phyloP scores from a whole-genome alignment of 2,888 invertebrate species.

The Calliscelio sp. region DNA sequence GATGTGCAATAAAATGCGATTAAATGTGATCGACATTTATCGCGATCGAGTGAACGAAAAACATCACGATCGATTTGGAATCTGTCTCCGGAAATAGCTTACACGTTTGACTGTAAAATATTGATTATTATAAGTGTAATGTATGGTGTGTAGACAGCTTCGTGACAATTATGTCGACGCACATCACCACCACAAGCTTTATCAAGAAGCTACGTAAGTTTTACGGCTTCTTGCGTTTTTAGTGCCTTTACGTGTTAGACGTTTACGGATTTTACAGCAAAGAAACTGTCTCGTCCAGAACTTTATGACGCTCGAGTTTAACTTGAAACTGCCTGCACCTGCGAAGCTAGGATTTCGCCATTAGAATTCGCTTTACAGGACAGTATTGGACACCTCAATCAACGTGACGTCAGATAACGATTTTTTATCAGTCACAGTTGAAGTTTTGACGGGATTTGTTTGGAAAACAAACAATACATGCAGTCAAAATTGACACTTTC shows the following conservation, averaged over 20 bases:
- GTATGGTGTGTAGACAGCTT: conserved; percentile 19
- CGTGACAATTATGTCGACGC: conserved; percentile 63
- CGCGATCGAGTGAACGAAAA: too few species aligned
- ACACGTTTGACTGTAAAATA: conserved; percentile 32
- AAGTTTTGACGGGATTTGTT: too few species aligned
- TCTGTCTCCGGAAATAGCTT: not conserved
- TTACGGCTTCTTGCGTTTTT: conserved; percentile 69
- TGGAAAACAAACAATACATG: too few species aligned
- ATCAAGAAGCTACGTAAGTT: conserved; percentile 62
- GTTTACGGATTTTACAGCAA: conserved; percentile 48
- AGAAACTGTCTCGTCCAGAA: conserved; percentile 52
- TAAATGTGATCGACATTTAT: too few species aligned
- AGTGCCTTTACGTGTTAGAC: conserved; percentile 64
- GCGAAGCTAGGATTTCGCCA: conserved; percentile 43
- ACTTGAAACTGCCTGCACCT: conserved; percentile 43
- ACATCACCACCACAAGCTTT: conserved; percentile 48
- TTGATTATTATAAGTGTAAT: conserved; percentile 55
- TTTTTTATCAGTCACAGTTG: conserved; percentile 20
- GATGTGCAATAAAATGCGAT: too few species aligned
- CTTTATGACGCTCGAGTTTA: conserved; percentile 43
- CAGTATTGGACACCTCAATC: conserved; percentile 1
- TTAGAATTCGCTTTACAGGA: conserved; percentile 48
- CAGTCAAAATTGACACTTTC: too few species aligned
- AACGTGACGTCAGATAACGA: conserved; percentile 14
- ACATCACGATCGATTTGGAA: not conserved